Evolutionary conservation across 2,113 vertebrate genomes (phyloP).

Genomic region (Promerops cafer): DNA sequence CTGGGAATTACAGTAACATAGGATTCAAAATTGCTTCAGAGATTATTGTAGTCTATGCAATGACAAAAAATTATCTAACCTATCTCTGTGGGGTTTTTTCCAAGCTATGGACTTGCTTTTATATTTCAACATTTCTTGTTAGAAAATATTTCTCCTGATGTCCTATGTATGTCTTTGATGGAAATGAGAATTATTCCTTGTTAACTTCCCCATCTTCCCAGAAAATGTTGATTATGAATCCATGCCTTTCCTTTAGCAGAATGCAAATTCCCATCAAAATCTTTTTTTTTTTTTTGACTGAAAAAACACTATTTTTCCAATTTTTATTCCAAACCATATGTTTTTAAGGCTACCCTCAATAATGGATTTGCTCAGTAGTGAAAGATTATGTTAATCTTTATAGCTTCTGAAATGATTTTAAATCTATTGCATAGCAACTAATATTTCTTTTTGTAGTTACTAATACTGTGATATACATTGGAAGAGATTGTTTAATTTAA

Average conservation of each 20-base stretch:
- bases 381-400: not conserved
- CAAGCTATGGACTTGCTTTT: not conserved
- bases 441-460: not conserved
- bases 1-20: not conserved
- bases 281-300: not conserved
- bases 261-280: not conserved
- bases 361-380: not conserved
- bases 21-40: not conserved
- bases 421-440: not conserved
- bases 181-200: not conserved
- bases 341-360: not conserved
- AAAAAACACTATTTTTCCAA: not conserved
- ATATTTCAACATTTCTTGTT: not conserved
- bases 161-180: accelerated
- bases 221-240: not conserved
- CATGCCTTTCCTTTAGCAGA: not conserved
- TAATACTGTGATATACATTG: not conserved
- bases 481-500: not conserved
- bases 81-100: not conserved
- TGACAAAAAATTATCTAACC: not conserved
- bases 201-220: not conserved
- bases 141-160: not conserved
- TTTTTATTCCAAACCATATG: not conserved
- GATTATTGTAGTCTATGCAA: not conserved
- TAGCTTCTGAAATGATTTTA: not conserved